These are phyloP conservation scores for Gallinago paraguaiae DNA, from an alignment of 2,113 vertebrate genomes.

Conservation along the genomic window DNA sequence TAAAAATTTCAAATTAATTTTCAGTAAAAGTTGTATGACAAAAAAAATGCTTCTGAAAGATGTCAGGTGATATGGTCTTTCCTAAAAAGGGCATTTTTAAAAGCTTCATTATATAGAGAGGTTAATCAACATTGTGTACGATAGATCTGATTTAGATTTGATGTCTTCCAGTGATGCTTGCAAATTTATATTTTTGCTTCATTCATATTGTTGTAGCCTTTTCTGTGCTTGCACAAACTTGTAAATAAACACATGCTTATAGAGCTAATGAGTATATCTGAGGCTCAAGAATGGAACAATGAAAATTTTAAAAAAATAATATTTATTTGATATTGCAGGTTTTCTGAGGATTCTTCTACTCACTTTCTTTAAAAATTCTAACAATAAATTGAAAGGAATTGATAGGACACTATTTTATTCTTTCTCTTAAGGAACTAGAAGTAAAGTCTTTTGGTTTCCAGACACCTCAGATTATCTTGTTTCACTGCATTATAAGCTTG, in stretches of 20 bases:
- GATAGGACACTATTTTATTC: background rate
- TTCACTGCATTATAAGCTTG: background rate
- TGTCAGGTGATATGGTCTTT: background rate
- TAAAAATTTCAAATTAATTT: background rate
- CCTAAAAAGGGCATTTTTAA: background rate
- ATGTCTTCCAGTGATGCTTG: background rate
- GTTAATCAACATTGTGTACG: background rate
- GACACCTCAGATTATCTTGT: background rate
- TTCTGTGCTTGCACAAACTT: background rate
- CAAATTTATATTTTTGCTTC: background rate
- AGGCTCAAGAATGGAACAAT: background rate
- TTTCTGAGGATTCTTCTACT: background rate
- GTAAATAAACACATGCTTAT: background rate
- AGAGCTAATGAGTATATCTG: background rate
- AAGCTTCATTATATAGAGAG: background rate
- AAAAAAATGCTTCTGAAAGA: background rate
- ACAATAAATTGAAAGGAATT: background rate
- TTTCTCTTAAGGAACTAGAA: background rate
- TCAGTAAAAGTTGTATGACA: background rate
- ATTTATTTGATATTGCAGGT: background rate
- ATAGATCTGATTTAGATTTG: background rate
- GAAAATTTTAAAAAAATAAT: background rate
- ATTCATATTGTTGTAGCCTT: background rate
- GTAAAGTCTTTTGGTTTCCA: background rate
- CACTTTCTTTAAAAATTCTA: background rate